A percentile compares a stretch with the other conserved stretches of the same genome.
Conservation (phyloP, 1,140 invertebrate species). For the Frieseomelitta varia region DNA sequence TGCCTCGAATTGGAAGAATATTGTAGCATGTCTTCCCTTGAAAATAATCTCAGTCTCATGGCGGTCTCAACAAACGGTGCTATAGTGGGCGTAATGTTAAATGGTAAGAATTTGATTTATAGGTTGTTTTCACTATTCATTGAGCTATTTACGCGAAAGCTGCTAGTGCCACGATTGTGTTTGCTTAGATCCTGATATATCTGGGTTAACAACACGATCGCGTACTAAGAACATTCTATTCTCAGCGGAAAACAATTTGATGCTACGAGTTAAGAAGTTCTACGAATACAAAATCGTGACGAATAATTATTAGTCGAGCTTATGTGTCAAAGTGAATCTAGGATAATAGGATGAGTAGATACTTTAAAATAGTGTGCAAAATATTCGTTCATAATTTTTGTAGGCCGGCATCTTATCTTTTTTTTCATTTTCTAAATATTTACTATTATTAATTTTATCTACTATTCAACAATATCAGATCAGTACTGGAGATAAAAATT, state of each 20-base stretch:
- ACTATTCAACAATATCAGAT: background rate
- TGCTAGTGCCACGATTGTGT: background rate
- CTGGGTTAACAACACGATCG: conserved; percentile 30
- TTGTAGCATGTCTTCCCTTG: conserved; percentile 81
- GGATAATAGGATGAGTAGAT: background rate
- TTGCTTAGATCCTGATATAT: conserved; percentile 15
- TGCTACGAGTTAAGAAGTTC: background rate
- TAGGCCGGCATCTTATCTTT: background rate
- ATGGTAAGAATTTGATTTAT: conserved; percentile 70
- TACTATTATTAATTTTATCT: no score
- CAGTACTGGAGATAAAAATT: background rate
- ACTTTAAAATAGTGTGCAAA: background rate
- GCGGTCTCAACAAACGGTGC: conserved; percentile 84
- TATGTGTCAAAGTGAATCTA: background rate
- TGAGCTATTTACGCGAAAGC: background rate
- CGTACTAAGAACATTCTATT: conserved; percentile 10
- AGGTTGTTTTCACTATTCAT: background rate
- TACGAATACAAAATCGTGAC: background rate
- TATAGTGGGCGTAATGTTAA: conserved; percentile 84
- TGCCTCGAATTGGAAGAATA: conserved; percentile 87
- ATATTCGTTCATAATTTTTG: background rate
- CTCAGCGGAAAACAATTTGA: background rate
- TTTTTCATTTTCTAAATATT: no score
- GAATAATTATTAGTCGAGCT: conserved; percentile 1
- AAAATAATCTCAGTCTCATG: conserved; percentile 85